A percentile compares a stretch with the other conserved stretches of the same genome.
Conservation (phyloP, 1,140 invertebrate genomes). For the Lethocerus indicus region DNA sequence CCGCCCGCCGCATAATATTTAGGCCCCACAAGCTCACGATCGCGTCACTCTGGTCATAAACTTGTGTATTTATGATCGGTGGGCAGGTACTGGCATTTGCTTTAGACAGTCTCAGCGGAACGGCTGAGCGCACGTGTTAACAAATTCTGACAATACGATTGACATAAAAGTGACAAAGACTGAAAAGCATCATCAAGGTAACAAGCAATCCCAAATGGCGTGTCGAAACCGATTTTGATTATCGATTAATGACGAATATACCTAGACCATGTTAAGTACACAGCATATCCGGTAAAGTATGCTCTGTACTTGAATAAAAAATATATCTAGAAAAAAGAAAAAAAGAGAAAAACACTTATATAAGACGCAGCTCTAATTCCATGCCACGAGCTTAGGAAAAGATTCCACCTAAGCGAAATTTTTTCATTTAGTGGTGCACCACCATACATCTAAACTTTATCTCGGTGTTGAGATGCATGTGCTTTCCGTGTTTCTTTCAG, state of each 20-base stretch:
- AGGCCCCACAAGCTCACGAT: conserved; percentile 2
- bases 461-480: no score
- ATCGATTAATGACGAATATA: neutral
- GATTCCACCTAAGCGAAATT: no score
- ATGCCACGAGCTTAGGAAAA: no score
- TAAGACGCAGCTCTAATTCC: no score
- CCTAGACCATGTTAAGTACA: neutral
- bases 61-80: conserved; percentile 5
- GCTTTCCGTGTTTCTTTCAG: no score
- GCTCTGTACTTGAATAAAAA: neutral
- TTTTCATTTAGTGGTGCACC: no score
- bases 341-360: no score
- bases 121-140: neutral
- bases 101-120: neutral
- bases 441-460: no score
- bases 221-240: no score
- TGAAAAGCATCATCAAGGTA: conserved; percentile 13
- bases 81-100: conserved; percentile 2
- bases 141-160: conserved; percentile 1
- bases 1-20: conserved; percentile 2
- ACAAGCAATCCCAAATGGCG: conserved; percentile 13
- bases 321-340: no score
- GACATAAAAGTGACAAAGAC: conserved; percentile 10
- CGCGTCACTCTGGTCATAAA: neutral
- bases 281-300: conserved; percentile 5